phyloP scores from a whole-genome alignment of 2,888 invertebrate genomes.

The Agrochola circellaris region DNA sequence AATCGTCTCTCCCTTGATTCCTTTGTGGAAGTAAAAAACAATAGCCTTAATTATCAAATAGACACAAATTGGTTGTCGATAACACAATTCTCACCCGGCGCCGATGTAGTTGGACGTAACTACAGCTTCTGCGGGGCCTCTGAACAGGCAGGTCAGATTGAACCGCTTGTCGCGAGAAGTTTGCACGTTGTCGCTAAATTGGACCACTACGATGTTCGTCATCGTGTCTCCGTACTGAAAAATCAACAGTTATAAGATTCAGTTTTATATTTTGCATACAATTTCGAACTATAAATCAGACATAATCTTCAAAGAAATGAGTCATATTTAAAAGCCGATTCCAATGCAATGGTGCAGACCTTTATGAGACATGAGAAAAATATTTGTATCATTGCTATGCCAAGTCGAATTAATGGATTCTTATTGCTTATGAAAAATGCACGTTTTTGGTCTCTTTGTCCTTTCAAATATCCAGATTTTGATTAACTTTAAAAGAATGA shows the following conservation, averaged over 20 bases:
- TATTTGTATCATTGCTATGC: background rate
- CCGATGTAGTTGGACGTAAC: slow-evolving; percentile 98
- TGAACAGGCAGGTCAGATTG: slow-evolving; percentile 97
- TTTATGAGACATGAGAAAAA: slow-evolving; percentile 6
- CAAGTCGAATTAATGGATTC: background rate
- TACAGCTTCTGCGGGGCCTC: slow-evolving; percentile 97
- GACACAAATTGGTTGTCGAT: slow-evolving; percentile 57
- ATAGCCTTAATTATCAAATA: slow-evolving; percentile 68
- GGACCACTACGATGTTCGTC: slow-evolving; percentile 98
- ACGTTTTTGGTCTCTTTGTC: background rate
- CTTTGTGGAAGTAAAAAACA: slow-evolving; percentile 2
- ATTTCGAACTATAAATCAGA: background rate
- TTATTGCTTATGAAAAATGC: background rate
- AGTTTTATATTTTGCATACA: background rate
- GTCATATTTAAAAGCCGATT: background rate
- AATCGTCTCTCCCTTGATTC: background rate
- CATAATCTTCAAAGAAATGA: background rate
- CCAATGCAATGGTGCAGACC: background rate
- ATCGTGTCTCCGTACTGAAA: slow-evolving; percentile 97
- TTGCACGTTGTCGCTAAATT: slow-evolving; percentile 98
- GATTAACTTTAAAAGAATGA: background rate
- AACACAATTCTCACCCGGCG: slow-evolving; percentile 93
- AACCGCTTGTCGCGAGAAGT: slow-evolving; percentile 97
- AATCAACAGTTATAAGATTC: background rate
- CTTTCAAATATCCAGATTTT: background rate